A percentile compares a stretch with the other conserved stretches of the same genome.
Conservation (phyloP, 2,888 invertebrate species). For the Arge pagana region DNA sequence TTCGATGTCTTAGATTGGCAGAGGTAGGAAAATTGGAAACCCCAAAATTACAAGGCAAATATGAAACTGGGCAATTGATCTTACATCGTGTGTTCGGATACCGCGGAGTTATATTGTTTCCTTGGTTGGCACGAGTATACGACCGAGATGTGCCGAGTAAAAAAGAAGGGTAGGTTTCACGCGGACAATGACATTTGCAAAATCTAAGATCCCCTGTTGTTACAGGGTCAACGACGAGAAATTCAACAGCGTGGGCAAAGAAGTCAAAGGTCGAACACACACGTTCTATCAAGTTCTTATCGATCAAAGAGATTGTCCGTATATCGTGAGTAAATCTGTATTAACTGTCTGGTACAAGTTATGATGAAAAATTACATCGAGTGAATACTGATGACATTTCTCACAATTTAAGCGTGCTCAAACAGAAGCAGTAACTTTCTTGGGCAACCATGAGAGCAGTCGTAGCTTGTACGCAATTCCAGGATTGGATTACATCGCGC, state of each 20-base stretch:
- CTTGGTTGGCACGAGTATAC: constrained; percentile 95
- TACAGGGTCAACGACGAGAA: constrained; percentile 47
- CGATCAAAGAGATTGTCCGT: constrained; percentile 95
- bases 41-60: constrained; percentile 86
- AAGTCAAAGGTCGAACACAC: constrained; percentile 88
- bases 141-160: constrained; percentile 85
- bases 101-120: constrained; percentile 94
- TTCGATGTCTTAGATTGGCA: constrained; percentile 70
- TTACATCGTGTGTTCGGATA: constrained; percentile 97
- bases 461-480: constrained; percentile 95
- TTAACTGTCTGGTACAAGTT: no score
- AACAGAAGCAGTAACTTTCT: constrained; percentile 95
- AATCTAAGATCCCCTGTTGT: no score
- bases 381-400: neutral
- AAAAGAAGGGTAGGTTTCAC: constrained; percentile 63
- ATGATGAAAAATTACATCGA: no score
- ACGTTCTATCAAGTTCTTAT: constrained; percentile 98
- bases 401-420: constrained; percentile 79
- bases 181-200: no score
- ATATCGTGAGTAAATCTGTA: constrained; percentile 93
- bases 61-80: constrained; percentile 95
- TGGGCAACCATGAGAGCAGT: constrained; percentile 94
- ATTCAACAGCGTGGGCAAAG: constrained; percentile 69
- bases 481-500: constrained; percentile 96
- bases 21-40: constrained; percentile 92